Conservation (phyloP, 2,888 invertebrate genomes). For the Liodrosophila aerea region DNA sequence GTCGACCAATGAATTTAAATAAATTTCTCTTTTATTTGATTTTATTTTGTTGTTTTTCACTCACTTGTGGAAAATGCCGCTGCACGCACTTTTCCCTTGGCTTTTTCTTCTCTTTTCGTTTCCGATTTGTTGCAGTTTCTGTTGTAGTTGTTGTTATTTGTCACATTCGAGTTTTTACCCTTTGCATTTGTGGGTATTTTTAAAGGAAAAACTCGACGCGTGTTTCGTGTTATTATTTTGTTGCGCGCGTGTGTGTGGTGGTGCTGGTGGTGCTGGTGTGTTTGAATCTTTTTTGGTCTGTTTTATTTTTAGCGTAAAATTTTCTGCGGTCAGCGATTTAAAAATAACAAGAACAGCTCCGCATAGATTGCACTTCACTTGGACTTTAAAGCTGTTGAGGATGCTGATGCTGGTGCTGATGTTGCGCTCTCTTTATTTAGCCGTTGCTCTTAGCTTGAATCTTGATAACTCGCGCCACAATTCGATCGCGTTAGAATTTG, state of each 20-base stretch:
- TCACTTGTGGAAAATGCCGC: constrained; percentile 60
- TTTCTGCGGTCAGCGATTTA: constrained; percentile 73
- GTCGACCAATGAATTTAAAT: constrained; percentile 33
- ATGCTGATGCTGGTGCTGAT: neutral
- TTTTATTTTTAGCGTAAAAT: constrained; percentile 65
- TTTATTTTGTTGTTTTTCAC: constrained; percentile 37
- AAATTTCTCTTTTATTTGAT: neutral
- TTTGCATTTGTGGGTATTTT: constrained; percentile 66
- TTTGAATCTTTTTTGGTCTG: constrained; percentile 53
- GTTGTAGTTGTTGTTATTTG: constrained; percentile 42
- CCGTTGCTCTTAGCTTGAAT: too few species aligned
- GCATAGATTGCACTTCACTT: constrained; percentile 52
- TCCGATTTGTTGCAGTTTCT: constrained; percentile 31
- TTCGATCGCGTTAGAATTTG: constrained; percentile 1
- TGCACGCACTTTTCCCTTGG: constrained; percentile 48
- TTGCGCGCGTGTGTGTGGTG: constrained; percentile 22
- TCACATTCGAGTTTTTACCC: constrained; percentile 71
- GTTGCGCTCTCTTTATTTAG: too few species aligned
- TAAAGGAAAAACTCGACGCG: constrained; percentile 44
- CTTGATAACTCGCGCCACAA: too few species aligned
- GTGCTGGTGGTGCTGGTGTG: constrained; percentile 27
- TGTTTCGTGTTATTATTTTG: constrained; percentile 48
- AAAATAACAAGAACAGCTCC: constrained; percentile 67
- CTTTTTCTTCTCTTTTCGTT: constrained; percentile 22
- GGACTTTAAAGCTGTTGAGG: constrained; percentile 37